phyloP scores from a whole-genome alignment of 1,140 invertebrate species.

The Zaprionus vittiger region DNA sequence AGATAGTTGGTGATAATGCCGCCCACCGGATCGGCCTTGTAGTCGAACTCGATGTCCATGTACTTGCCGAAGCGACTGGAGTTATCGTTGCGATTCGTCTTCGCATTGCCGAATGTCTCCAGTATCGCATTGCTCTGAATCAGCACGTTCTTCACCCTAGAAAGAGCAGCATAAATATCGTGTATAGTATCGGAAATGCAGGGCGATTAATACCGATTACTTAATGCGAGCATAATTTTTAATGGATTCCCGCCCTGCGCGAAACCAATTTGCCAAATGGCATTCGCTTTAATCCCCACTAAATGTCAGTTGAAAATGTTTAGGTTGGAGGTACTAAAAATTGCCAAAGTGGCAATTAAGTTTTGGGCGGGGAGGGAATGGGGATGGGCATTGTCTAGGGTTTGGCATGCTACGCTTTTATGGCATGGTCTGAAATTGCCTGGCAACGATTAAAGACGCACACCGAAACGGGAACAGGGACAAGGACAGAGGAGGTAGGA shows the following conservation, averaged over 20 bases:
- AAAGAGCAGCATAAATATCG: slow-evolving; percentile 67
- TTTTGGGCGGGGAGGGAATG: slow-evolving; percentile 8
- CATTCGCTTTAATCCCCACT: slow-evolving; percentile 38
- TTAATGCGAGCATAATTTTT: slow-evolving; percentile 22
- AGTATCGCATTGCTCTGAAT: slow-evolving; percentile 98
- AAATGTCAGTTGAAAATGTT: slow-evolving; percentile 62
- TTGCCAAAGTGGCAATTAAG: slow-evolving; percentile 62
- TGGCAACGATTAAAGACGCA: slow-evolving; percentile 63
- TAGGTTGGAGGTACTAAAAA: slow-evolving; percentile 63
- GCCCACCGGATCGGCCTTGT: slow-evolving; percentile 98
- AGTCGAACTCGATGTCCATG: slow-evolving; percentile 99
- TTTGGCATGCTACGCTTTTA: slow-evolving; percentile 16
- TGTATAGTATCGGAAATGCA: slow-evolving; percentile 4
- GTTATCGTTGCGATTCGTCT: slow-evolving; percentile 98
- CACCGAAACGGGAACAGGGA: slow-evolving; percentile 6
- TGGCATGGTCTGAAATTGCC: slow-evolving; percentile 28
- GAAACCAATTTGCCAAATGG: slow-evolving; percentile 64
- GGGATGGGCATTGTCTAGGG: slow-evolving; percentile 32
- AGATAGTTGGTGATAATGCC: slow-evolving; percentile 98
- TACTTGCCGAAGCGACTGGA: slow-evolving; percentile 99
- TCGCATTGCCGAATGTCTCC: slow-evolving; percentile 99
- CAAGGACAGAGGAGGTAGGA: not conserved
- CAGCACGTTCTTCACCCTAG: slow-evolving; percentile 97
- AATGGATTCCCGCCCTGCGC: not conserved
- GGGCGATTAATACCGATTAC: slow-evolving; percentile 25